Evolutionary conservation across 2,797 vertebrate species (phyloP).

Genomic region (Sebastes cheni): DNA sequence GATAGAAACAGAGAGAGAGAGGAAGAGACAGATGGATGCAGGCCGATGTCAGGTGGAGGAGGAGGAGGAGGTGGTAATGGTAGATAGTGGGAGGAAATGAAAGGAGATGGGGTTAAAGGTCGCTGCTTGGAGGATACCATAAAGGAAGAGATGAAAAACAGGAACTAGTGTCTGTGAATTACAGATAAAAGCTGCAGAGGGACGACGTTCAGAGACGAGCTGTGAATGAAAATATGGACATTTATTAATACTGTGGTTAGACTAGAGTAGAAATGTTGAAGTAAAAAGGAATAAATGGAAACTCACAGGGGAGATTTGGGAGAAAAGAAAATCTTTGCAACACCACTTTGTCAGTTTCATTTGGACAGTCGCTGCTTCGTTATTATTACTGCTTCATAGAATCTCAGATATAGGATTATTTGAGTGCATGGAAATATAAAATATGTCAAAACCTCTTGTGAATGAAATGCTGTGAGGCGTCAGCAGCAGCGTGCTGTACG

Average conservation of each 20-base stretch:
- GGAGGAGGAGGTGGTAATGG: neutral
- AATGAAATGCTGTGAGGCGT: neutral
- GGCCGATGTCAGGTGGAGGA: neutral
- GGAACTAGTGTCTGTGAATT: neutral
- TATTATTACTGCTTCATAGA: neutral
- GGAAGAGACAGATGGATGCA: neutral
- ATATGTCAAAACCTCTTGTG: neutral
- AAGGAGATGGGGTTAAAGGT: neutral
- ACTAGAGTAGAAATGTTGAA: neutral
- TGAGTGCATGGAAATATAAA: neutral
- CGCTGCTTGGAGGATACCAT: neutral
- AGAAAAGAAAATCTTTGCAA: neutral
- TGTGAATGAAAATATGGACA: neutral
- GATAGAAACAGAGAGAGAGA: conserved; percentile 1
- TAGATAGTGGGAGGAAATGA: neutral
- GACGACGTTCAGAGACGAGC: neutral
- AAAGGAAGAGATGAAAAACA: neutral
- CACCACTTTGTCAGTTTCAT: neutral
- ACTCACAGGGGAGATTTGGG: neutral
- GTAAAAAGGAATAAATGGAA: neutral
- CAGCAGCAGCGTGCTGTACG: neutral
- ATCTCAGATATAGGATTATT: neutral
- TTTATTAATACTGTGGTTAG: neutral
- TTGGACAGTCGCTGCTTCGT: neutral
- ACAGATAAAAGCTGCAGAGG: neutral